Evolutionary conservation across 2,113 vertebrate genomes (phyloP).

Genomic region (Chaetops frenatus): DNA sequence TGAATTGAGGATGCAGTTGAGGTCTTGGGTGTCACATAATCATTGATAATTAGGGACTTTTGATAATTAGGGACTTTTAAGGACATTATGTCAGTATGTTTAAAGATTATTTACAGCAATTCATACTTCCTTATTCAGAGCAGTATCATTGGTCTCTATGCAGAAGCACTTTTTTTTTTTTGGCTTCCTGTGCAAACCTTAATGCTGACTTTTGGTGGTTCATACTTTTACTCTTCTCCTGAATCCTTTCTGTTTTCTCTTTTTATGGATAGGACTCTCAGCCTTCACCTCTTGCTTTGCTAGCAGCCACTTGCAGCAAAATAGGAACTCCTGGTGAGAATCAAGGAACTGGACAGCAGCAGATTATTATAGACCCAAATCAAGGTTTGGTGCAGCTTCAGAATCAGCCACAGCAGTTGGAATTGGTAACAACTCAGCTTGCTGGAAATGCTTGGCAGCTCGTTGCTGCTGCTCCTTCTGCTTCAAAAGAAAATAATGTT

Average conservation of each 20-base stretch:
- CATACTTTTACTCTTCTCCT: slow-evolving; percentile 70
- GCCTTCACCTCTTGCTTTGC: slow-evolving; percentile 95
- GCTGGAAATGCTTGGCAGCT: slow-evolving; percentile 97
- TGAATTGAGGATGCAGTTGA: not conserved
- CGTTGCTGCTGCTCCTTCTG: slow-evolving; percentile 83
- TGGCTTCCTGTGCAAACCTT: slow-evolving; percentile 31
- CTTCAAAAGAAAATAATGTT: slow-evolving; percentile 86
- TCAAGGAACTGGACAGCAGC: slow-evolving; percentile 83
- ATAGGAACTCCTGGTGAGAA: slow-evolving; percentile 91
- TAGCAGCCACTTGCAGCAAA: slow-evolving; percentile 99
- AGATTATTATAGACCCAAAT: slow-evolving; percentile 90
- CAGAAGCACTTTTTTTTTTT: not conserved
- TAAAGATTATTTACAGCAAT: slow-evolving; percentile 9
- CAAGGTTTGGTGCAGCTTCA: slow-evolving; percentile 93
- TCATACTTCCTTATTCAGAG: slow-evolving; percentile 32
- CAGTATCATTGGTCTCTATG: not conserved
- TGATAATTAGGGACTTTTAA: not conserved
- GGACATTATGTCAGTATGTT: not conserved
- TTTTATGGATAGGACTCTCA: slow-evolving; percentile 87
- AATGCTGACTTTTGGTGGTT: slow-evolving; percentile 31
- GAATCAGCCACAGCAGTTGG: slow-evolving; percentile 88
- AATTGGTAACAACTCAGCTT: slow-evolving; percentile 94
- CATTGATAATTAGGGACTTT: not conserved
- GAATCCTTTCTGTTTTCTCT: slow-evolving; percentile 71
- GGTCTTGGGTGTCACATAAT: not conserved